A percentile compares a stretch with the other conserved stretches of the same genome.
Conservation (phyloP, 37 sponge, comb jelly and placozoan genomes). For the Hexactinellida sp. region DNA sequence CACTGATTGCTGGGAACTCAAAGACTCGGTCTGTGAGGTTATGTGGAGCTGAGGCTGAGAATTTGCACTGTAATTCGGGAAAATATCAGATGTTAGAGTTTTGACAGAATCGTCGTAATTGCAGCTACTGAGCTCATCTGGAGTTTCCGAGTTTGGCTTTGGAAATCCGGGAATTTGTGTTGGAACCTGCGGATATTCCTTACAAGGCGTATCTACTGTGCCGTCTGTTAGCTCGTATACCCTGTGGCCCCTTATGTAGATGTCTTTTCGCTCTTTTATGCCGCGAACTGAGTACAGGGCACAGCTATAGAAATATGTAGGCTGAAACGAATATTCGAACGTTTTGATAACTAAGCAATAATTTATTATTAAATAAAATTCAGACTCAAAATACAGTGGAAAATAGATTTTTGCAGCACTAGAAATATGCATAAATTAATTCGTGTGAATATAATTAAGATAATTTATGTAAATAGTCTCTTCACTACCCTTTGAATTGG, state of each 20-base stretch:
- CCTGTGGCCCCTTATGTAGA: not conserved
- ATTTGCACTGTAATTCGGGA: not conserved
- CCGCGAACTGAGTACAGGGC: not conserved
- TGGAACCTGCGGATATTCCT: conserved; percentile 3
- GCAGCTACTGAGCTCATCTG: conserved; percentile 5
- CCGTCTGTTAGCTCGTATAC: not conserved
- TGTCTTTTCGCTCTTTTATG: not conserved
- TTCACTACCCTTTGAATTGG: too few species aligned
- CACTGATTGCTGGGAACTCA: not conserved
- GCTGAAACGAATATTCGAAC: too few species aligned
- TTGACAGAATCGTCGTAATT: not conserved
- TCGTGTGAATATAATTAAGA: too few species aligned
- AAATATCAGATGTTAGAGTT: not conserved
- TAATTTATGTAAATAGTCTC: too few species aligned
- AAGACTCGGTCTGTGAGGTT: not conserved
- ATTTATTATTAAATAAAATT: not conserved
- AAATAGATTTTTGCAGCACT: too few species aligned
- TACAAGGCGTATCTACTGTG: not conserved
- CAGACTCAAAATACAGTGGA: too few species aligned
- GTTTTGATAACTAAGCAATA: too few species aligned
- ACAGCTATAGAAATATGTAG: too few species aligned
- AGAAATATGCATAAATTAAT: too few species aligned
- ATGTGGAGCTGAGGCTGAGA: not conserved
- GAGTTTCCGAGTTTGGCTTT: not conserved
- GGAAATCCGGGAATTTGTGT: not conserved